Conservation (phyloP, 2,797 vertebrate species). For the Coracias cyanogaster region DNA sequence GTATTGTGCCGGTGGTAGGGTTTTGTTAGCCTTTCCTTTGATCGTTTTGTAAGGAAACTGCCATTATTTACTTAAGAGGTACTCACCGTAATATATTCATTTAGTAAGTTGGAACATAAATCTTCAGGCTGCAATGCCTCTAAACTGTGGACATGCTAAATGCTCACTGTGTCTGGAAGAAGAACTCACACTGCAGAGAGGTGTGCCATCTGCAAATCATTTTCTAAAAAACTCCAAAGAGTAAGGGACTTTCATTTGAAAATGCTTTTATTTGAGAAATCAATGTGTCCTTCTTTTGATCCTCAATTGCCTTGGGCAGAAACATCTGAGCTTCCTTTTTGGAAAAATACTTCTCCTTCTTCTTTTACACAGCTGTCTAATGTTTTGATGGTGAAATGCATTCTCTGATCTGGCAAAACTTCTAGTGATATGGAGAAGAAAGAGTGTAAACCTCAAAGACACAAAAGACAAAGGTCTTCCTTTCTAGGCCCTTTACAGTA, state of each 20-base stretch:
- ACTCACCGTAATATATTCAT: background rate
- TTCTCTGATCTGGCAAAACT: conserved; percentile 33
- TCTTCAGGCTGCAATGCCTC: background rate
- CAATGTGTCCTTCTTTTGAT: conserved; percentile 59
- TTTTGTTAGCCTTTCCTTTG: conserved; percentile 60
- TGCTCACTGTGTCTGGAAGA: background rate
- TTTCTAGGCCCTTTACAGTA: background rate
- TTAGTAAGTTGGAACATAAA: background rate
- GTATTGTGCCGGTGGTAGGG: conserved; percentile 27
- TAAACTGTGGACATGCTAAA: background rate
- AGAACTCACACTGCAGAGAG: background rate
- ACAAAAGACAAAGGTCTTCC: background rate
- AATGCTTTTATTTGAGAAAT: conserved; percentile 52
- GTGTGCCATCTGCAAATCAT: conserved; percentile 61
- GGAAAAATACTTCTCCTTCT: conserved; percentile 12
- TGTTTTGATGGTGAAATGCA: conserved; percentile 13
- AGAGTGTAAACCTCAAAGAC: conserved; percentile 24
- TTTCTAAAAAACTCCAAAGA: conserved; percentile 48
- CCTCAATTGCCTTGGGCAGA: conserved; percentile 55
- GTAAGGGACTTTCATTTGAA: conserved; percentile 39
- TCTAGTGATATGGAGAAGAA: conserved; percentile 36
- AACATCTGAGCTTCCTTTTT: conserved; percentile 47
- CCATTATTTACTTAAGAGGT: conserved; percentile 52
- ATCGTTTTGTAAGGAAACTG: conserved; percentile 23
- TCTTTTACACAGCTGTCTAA: conserved; percentile 40